Evolutionary conservation across 2,888 invertebrate species (phyloP).

Genomic region (Helleia helle): DNA sequence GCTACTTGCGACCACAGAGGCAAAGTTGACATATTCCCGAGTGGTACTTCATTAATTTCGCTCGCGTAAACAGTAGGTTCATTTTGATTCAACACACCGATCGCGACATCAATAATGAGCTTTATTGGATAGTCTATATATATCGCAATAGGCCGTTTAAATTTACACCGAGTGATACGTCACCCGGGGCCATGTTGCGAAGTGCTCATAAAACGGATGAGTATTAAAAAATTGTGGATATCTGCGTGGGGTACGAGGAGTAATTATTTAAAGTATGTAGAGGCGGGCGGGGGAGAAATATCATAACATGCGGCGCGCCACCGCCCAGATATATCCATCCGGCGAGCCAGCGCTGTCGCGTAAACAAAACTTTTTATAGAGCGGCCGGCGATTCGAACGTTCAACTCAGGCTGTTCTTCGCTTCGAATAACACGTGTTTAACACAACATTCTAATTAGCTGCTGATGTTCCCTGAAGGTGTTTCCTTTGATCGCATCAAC

Average conservation of each 20-base stretch:
- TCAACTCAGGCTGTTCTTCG: slow-evolving; percentile 18
- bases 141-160: no score
- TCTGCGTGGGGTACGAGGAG: slow-evolving; percentile 6
- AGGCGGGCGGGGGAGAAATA: slow-evolving; percentile 1
- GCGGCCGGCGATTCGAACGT: slow-evolving; percentile 45
- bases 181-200: no score
- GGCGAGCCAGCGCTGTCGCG: slow-evolving; percentile 41
- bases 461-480: neutral
- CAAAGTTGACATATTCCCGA: neutral
- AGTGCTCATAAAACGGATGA: neutral
- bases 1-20: neutral
- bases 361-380: slow-evolving; percentile 70
- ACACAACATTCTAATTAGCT: slow-evolving; percentile 1
- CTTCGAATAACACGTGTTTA: slow-evolving; percentile 18
- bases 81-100: slow-evolving; percentile 4
- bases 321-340: slow-evolving; percentile 47
- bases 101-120: slow-evolving; percentile 1
- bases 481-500: slow-evolving; percentile 1
- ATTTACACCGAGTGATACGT: no score
- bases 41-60: neutral
- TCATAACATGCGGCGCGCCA: slow-evolving; percentile 22
- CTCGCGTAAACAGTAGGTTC: neutral
- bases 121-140: no score
- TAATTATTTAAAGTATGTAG: slow-evolving; percentile 9
- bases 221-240: slow-evolving; percentile 2